Evolutionary conservation across 53 echinoderm and acorn worm species (phyloP), one percentile per base, ranked within the genome.

Genomic region (Echinometra lucunter): DNA sequence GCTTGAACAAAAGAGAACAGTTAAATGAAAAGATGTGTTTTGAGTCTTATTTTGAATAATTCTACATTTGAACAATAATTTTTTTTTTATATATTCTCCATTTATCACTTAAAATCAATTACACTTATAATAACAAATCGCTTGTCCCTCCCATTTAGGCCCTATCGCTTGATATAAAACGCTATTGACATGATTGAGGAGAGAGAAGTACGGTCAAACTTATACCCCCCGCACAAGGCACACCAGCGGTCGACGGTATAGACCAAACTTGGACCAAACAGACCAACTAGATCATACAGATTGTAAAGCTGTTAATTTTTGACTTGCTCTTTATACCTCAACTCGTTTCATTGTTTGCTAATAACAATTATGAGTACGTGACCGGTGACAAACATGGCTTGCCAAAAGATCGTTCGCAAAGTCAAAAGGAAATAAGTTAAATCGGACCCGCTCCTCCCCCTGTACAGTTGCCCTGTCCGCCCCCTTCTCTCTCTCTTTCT

Each of bases 241-340:
- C 63, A 63, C 3, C 13, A 72, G 2, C 35, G 16, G 35, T 72
- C 4, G 13, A 13, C 53, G 53, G 53, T 13, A n/a, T n/a, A n/a
- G n/a, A n/a, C n/a, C n/a, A n/a, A n/a, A n/a, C n/a, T n/a, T n/a
- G n/a, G n/a, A n/a, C n/a, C n/a, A n/a, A n/a, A n/a, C n/a, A n/a
- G n/a, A n/a, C n/a, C n/a, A n/a, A n/a, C n/a, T n/a, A 53, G 53
- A 53, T 42, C 85, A 85, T 12, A 49, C 85, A 47, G 49, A 49
- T 85, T 47, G 49, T 12, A 85, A 85, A 49, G 85, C n/a, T 49
- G 45, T 49, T 85, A 85, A 85, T 85, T 49, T 49, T 85, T 85
- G 85, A 85, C 30, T 49, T 47, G 85, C 2, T n/a, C 45, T 37
- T 47, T 85, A 47, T 12, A 85, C 45, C 11, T 47, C 0, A 72